Evolutionary conservation across 2,888 invertebrate species (phyloP), one percentile per base, ranked within the genome.

Genomic region (Nysson spinosus): DNA sequence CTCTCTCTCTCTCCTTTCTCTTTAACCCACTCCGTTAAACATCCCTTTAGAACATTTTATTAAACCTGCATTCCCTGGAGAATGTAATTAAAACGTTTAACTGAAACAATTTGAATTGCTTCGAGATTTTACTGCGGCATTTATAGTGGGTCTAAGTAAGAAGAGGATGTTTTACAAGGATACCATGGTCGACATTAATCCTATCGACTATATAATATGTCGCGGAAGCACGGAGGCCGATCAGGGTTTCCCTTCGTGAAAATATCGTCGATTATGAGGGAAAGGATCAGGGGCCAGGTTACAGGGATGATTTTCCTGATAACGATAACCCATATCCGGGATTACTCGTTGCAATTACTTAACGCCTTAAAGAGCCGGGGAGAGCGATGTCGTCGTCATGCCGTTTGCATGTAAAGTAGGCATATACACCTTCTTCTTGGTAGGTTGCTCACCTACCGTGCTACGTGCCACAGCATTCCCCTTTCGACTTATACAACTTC

Each of bases 321-420:
- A 57, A 67, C 80, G 80, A 83, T 82, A 83, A 80, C 79, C 78
- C 76, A 80, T 79, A 81, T 82, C 78, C 77, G 62, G 78, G 75
- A 82, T 82, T 80, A 77, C 79, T 71, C 58, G 60, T 71, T 68
- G 72, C 81, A 82, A 83, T 84, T 83, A 83, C 83, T 83, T 81
- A 83, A 72, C 73, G 65, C 67, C 71, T 69, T 65, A 72, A 78
- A 74, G 72, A 66, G 6, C 52, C 65, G 51, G 55, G 63, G 57
- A 58, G n/a, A 62, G 56, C 69, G 70, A 61, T 67, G 66, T 71
- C 68, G 58, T 37, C 43, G 50, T 35, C 6, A 37, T 55, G 49
- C 72, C 70, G 75, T 82, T 83, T 83, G 81, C 83, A 82, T 83
- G 78, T 69, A 78, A 84, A 83, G 74, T 75, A 75, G 75, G 52